Evolutionary conservation across 2,113 vertebrate species (phyloP), one percentile per base, ranked within the genome.

Genomic region (Mustela nigripes): DNA sequence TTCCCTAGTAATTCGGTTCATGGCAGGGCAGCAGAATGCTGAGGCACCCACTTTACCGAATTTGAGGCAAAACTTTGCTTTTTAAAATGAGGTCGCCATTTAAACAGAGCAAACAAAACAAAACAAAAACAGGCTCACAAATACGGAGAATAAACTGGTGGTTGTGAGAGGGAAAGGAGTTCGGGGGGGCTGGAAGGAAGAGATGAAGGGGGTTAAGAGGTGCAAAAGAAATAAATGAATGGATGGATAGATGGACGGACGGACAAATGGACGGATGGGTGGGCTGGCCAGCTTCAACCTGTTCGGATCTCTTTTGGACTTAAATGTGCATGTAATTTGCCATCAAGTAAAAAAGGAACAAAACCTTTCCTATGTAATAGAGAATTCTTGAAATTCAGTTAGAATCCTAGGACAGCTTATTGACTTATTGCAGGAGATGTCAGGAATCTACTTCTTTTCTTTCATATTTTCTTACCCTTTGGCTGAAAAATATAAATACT

Each of bases 41-140:
- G 65, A 16, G 58, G 39, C 1, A 73, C 45, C 21, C 22, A 71
- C 36, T 4, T 93, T 63, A 83, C 65, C 73, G 33, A 93, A 62
- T 42, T 67, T 24, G 22, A 88, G 19, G 63, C 5, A 89, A 89
- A 74, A 18, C 11, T 4, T 53, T 31, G n/a, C 33, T 53, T 80
- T 95, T 94, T 76, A 76, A 94, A 97, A 83, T 85, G 83, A 78
- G 15, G 28, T 48, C 4, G 26, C 74, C 26, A 18, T 45, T 31
- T 28, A 76, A 28, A 76, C 42, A 76, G 26, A 76, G 42, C 24
- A 73, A n/a, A 39, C n/a, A 8, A 76, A 45, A 76, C 71, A 45
- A 76, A 76, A 45, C 73, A 71, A 33, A 69, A 71, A 69, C n/a
- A 39, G 71, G 24, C 11, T 73, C 71, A 73, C 21, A 73, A 73